These are phyloP conservation scores for Mustelus asterias DNA, from an alignment of 2,113 vertebrate genomes.

Conservation along the genomic window DNA sequence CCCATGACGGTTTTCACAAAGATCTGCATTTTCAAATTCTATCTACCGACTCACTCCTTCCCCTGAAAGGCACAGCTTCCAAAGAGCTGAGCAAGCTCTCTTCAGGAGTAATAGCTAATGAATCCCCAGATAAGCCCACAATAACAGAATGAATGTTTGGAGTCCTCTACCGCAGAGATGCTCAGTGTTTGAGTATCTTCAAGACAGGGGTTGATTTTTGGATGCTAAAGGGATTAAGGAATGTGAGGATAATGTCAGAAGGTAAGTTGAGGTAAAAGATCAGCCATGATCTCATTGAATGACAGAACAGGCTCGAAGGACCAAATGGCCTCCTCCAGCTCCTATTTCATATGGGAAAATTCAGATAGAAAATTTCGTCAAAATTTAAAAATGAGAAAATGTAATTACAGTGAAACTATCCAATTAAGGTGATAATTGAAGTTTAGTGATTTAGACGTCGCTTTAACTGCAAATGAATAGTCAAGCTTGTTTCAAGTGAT, in stretches of 20 bases:
- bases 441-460: neutral
- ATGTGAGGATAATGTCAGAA: neutral
- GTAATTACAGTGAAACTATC: neutral
- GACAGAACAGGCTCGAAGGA: neutral
- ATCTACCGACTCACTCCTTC: no score
- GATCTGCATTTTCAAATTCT: no score
- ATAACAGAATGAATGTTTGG: neutral
- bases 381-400: neutral
- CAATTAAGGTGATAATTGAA: slow-evolving; percentile 17
- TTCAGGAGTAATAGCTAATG: no score
- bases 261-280: neutral
- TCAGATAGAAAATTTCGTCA: neutral
- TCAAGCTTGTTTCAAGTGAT: neutral
- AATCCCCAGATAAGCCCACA: no score
- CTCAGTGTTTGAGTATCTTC: neutral
- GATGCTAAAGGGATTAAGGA: neutral
- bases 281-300: neutral
- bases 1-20: no score
- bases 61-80: no score
- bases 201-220: neutral
- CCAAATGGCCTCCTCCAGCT: neutral
- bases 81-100: no score
- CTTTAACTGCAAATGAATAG: slow-evolving; percentile 17
- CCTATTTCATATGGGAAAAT: neutral
- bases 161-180: neutral